phyloP scores from a whole-genome alignment of 1,140 invertebrate species.

The Eupeodes corollae region DNA sequence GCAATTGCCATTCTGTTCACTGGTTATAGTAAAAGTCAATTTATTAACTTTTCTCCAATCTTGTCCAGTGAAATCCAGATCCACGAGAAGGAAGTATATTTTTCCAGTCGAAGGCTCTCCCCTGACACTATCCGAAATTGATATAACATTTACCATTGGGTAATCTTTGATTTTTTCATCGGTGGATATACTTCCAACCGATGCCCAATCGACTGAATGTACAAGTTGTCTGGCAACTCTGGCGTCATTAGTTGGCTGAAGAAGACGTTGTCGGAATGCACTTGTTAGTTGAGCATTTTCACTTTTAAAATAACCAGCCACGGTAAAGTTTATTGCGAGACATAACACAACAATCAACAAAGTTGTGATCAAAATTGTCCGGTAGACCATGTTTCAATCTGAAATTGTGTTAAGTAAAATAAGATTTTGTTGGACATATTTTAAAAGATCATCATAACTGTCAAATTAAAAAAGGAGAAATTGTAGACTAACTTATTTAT shows the following conservation, averaged over 20 bases:
- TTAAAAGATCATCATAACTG: too few relatives aligned
- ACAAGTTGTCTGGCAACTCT: constrained; percentile 38
- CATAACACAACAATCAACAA: constrained; percentile 9
- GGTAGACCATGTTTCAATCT: constrained; percentile 3
- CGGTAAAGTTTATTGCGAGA: constrained; percentile 1
- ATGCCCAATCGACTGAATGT: constrained; percentile 53
- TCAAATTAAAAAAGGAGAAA: too few relatives aligned
- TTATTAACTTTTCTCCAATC: constrained; percentile 53
- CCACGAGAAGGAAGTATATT: constrained; percentile 66
- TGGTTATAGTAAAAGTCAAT: constrained; percentile 52
- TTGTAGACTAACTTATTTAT: too few relatives aligned
- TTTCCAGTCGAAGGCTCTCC: constrained; percentile 51
- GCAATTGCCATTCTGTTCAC: constrained; percentile 60
- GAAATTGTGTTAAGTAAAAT: neutral
- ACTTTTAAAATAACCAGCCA: constrained; percentile 15
- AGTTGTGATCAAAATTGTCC: constrained; percentile 14
- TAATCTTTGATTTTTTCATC: constrained; percentile 47
- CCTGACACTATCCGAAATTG: constrained; percentile 56
- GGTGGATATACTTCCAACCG: constrained; percentile 61
- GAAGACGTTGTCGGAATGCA: constrained; percentile 9
- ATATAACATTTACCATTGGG: constrained; percentile 64
- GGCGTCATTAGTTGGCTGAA: constrained; percentile 21
- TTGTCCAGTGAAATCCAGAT: constrained; percentile 59
- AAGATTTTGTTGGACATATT: too few relatives aligned
- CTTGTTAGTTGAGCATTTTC: constrained; percentile 18